Percentiles rank a stretch among this genome's conserved stretches.
Evolutionary conservation across 2,888 invertebrate species (phyloP).

Genomic region (Hirtodrosophila duncani): DNA sequence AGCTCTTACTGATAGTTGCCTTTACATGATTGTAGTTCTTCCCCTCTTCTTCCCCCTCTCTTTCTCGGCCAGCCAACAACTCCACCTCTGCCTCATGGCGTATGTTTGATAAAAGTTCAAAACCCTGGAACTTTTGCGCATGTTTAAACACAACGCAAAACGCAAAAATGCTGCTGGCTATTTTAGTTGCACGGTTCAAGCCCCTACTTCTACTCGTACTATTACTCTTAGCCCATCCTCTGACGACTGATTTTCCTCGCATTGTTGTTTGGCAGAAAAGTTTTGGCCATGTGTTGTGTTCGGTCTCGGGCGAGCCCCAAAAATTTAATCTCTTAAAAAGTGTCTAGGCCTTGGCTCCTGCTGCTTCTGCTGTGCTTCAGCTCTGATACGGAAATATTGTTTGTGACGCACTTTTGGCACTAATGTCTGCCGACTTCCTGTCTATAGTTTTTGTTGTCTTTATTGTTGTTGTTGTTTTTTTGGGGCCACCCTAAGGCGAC

Average conservation of each 20-base stretch:
- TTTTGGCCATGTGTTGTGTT: slow-evolving; percentile 1
- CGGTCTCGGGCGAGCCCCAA: slow-evolving; percentile 30
- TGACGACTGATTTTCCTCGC: slow-evolving; percentile 16
- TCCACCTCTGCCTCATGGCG: slow-evolving; percentile 45
- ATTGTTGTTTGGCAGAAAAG: slow-evolving; percentile 59
- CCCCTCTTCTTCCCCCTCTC: too few species aligned
- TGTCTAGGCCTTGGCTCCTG: slow-evolving; percentile 57
- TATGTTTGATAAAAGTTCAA: slow-evolving; percentile 74
- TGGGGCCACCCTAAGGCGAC: slow-evolving; percentile 60
- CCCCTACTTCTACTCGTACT: not conserved
- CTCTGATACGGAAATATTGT: slow-evolving; percentile 72
- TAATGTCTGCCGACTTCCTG: slow-evolving; percentile 72
- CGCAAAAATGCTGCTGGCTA: slow-evolving; percentile 74
- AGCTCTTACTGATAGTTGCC: slow-evolving; percentile 67
- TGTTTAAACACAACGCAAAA: slow-evolving; percentile 75
- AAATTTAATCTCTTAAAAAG: slow-evolving; percentile 74
- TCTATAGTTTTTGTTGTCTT: slow-evolving; percentile 60
- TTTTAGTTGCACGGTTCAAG: slow-evolving; percentile 63
- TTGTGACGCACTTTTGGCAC: slow-evolving; percentile 73
- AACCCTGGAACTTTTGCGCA: slow-evolving; percentile 73
- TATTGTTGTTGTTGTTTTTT: slow-evolving; percentile 31
- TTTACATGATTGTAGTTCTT: slow-evolving; percentile 43
- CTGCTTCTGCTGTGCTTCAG: slow-evolving; percentile 37
- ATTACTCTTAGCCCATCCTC: slow-evolving; percentile 3
- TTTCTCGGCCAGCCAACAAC: too few species aligned